Evolutionary conservation across 2,113 vertebrate genomes (phyloP), one percentile per base, ranked within the genome.

Genomic region (Hypocryptadius cinnamomeus): DNA sequence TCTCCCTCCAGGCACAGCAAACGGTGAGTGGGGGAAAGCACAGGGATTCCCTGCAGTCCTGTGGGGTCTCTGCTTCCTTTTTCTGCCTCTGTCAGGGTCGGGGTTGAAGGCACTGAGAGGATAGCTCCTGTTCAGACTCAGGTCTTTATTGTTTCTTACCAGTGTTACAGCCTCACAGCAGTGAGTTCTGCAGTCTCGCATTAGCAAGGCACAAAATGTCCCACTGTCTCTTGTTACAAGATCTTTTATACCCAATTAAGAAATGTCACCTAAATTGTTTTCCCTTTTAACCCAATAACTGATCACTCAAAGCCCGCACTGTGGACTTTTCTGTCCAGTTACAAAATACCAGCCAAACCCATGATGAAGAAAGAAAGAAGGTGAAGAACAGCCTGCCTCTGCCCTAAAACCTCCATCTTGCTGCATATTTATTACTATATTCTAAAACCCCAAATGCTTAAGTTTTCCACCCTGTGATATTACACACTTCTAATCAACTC

Each of bases 1-100:
- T 97, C 97, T 45, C 94, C 97, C 40, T 88, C 94, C 9, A 96
- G n/a, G 18, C 91, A 94, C 70, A 79, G 87, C 45, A 97, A 82
- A 95, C 90, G 15, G 97, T 98, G 96, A 98, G 97, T 97, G 27
- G 53, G 33, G 11, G 23, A 24, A 35, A 16, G 22, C n/a, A 35
- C 6, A 4, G 30, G 33, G 23, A 31, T 22, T 57, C 54, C 53
- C 76, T 31, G 23, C 31, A 14, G 3, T 57, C 33, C 56, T 24
- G 9, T 35, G 56, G 56, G 22, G 22, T 24, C 33, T 57, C 33
- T 57, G 33, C 56, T 35, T 35, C 22, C 33, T 23, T 24, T 11
- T 59, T 15, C 22, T 24, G 1, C 15, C 56, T 24, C 33, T 57
- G 21, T 57, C 21, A 4, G 54, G 21, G 33, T 57, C 33, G 4